Percentiles rank a stretch among this genome's conserved stretches.
Conservation (phyloP, 1,140 invertebrate species). For the Drosophila sp. region DNA sequence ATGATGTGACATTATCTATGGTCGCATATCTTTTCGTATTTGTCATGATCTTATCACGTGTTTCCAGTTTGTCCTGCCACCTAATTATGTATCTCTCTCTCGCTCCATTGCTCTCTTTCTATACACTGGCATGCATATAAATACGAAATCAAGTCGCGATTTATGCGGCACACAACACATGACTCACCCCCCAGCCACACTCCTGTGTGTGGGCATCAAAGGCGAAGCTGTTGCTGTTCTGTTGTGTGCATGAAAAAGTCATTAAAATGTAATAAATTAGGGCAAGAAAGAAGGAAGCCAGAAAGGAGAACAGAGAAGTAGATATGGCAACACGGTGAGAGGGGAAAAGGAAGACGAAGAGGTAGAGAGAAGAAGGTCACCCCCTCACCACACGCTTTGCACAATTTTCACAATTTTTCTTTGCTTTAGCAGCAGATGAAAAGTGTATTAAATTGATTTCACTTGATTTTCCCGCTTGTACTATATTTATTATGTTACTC, state of each 20-base stretch:
- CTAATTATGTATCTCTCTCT: conserved; percentile 52
- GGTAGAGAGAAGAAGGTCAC: neutral
- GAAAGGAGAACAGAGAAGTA: conserved; percentile 18
- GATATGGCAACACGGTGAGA: neutral
- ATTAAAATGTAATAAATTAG: conserved; percentile 82
- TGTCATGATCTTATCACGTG: conserved; percentile 49
- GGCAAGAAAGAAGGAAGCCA: conserved; percentile 58
- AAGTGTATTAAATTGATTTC: conserved; percentile 77
- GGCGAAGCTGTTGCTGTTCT: conserved; percentile 31
- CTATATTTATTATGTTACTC: conserved; percentile 64
- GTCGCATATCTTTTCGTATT: conserved; percentile 29
- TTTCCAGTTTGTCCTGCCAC: conserved; percentile 40
- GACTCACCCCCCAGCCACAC: neutral
- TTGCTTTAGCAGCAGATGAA: conserved; percentile 38
- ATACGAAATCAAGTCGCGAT: conserved; percentile 68
- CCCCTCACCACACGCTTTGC: neutral
- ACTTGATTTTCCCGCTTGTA: conserved; percentile 69
- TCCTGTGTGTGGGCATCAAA: conserved; percentile 21
- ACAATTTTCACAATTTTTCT: conserved; percentile 44
- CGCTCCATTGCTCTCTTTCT: conserved; percentile 1
- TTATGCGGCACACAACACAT: conserved; percentile 34
- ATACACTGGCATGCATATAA: conserved; percentile 62
- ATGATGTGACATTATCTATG: conserved; percentile 30
- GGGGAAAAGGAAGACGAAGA: neutral
- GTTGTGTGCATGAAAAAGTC: conserved; percentile 71